phyloP scores from a whole-genome alignment of 2,113 vertebrate species.

The Neodontobutis hainanensis region DNA sequence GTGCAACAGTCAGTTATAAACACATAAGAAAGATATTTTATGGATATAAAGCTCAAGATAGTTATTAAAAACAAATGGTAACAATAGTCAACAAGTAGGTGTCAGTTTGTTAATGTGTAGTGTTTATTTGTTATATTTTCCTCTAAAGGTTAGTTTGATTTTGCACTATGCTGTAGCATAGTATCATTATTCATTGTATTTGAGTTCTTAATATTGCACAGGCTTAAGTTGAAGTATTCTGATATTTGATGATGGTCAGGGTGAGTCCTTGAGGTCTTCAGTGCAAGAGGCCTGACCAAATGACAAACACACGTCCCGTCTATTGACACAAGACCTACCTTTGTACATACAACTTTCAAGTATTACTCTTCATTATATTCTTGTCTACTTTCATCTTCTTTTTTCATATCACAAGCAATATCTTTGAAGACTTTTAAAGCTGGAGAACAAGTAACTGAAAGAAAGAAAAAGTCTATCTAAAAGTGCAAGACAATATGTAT shows the following conservation, averaged over 20 bases:
- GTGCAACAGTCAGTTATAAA: too few relatives aligned
- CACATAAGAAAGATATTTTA: too few relatives aligned
- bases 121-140: too few relatives aligned
- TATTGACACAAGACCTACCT: conserved; percentile 1
- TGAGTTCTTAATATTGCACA: background rate
- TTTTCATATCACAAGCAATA: conserved; percentile 50
- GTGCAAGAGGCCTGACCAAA: conserved; percentile 11
- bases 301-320: conserved; percentile 18
- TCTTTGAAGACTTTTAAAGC: conserved; percentile 33
- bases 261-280: conserved; percentile 1
- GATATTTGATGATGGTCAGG: background rate
- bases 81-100: too few relatives aligned
- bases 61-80: too few relatives aligned
- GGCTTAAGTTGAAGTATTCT: background rate
- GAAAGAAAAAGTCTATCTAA: conserved; percentile 51
- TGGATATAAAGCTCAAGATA: too few relatives aligned
- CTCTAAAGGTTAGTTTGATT: too few relatives aligned
- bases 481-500: conserved; percentile 81
- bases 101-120: too few relatives aligned
- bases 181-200: too few relatives aligned
- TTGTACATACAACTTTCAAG: background rate
- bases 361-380: background rate
- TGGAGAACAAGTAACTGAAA: conserved; percentile 38
- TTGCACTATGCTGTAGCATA: background rate
- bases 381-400: conserved; percentile 31